These are phyloP conservation scores for Hippopotamus amphibius DNA, from an alignment of 2,113 vertebrate genomes.

Conservation along the genomic window DNA sequence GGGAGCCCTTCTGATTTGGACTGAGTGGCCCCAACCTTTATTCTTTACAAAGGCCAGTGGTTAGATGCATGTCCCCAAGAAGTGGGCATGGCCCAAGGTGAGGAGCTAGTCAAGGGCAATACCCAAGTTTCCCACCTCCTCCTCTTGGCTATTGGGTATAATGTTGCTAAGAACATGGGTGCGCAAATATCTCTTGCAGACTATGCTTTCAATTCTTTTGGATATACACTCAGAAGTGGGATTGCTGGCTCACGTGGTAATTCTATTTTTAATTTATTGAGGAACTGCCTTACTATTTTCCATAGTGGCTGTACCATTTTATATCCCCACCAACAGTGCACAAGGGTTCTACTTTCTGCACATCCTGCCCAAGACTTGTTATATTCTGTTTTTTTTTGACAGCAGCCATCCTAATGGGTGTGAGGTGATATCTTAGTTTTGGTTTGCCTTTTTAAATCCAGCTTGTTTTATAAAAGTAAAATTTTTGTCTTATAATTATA, in stretches of 20 bases:
- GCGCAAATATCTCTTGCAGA: not conserved
- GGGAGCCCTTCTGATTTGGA: not conserved
- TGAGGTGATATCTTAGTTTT: not conserved
- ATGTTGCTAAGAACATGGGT: not conserved
- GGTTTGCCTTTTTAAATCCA: not conserved
- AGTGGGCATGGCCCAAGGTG: not conserved
- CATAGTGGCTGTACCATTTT: not conserved
- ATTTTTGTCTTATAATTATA: not conserved
- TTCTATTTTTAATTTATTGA: slow-evolving; percentile 12
- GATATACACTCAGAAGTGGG: not conserved
- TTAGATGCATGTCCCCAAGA: not conserved
- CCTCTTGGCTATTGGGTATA: not conserved
- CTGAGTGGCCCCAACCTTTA: not conserved
- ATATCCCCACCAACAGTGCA: not conserved
- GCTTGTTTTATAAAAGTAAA: not conserved
- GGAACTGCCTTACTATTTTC: not conserved
- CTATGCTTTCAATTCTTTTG: not conserved
- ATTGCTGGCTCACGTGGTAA: not conserved
- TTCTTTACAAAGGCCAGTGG: not conserved
- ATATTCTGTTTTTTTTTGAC: slow-evolving; percentile 1
- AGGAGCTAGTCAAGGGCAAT: not conserved
- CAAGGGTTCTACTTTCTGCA: not conserved
- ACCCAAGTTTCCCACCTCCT: not conserved
- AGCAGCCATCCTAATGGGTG: not conserved
- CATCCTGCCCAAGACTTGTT: not conserved